Percentiles rank a stretch among this genome's conserved stretches.
Conservation (phyloP, 2,888 invertebrate genomes). For the Chironomus tentans region DNA sequence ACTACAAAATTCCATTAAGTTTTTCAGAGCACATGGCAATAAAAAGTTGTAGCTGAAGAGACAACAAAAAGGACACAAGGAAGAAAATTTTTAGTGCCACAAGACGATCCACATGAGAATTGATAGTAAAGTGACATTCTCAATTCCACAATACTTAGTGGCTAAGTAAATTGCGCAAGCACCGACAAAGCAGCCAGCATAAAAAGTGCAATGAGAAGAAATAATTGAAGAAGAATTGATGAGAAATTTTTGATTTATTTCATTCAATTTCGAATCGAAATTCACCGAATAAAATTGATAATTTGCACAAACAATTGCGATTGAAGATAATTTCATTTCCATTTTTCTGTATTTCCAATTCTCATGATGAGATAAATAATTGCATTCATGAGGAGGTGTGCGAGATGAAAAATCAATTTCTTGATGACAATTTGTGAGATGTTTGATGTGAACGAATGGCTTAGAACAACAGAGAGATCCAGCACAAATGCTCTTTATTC, state of each 20-base stretch:
- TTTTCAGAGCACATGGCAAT: neutral
- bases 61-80: neutral
- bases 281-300: constrained; percentile 18
- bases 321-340: neutral
- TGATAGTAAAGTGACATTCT: neutral
- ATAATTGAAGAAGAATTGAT: neutral
- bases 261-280: neutral
- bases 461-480: neutral
- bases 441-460: neutral
- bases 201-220: neutral
- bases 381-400: too few relatives aligned
- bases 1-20: constrained; percentile 12
- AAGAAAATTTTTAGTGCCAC: neutral
- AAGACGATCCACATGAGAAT: neutral
- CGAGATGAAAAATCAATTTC: neutral
- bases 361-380: too few relatives aligned
- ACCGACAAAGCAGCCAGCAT: too few relatives aligned
- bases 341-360: too few relatives aligned
- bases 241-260: too few relatives aligned
- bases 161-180: too few relatives aligned
- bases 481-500: neutral
- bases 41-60: neutral
- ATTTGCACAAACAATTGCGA: constrained; percentile 1
- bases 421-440: neutral
- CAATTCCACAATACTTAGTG: too few relatives aligned